phyloP scores from a whole-genome alignment of 2,888 invertebrate genomes.

The Priocnemis perturbator region DNA sequence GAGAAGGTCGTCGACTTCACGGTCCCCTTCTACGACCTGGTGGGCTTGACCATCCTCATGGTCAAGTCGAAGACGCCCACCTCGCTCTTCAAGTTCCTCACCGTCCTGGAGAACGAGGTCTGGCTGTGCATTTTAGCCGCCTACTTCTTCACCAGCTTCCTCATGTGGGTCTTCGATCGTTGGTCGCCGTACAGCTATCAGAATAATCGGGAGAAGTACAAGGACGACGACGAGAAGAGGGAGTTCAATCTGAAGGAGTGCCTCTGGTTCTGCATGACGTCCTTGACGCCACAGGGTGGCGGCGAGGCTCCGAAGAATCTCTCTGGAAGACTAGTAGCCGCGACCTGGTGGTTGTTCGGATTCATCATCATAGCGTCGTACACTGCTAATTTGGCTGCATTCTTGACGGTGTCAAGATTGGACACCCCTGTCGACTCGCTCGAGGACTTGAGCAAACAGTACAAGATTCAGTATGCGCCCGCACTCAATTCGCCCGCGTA shows the following conservation, averaged over 20 bases:
- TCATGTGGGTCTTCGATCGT: conserved; percentile 97
- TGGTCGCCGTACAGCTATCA: conserved; percentile 98
- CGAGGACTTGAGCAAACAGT: conserved; percentile 96
- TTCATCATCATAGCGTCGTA: conserved; percentile 99
- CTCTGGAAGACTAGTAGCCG: conserved; percentile 95
- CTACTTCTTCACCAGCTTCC: conserved; percentile 94
- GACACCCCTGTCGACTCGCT: conserved; percentile 95
- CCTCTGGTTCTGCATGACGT: conserved; percentile 99
- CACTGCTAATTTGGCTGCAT: conserved; percentile 98
- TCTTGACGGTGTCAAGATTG: conserved; percentile 93
- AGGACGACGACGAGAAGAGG: conserved; percentile 94
- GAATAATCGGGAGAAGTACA: conserved; percentile 94
- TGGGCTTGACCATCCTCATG: conserved; percentile 98
- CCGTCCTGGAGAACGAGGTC: conserved; percentile 95
- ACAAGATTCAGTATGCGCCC: conserved; percentile 97
- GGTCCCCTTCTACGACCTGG: conserved; percentile 98
- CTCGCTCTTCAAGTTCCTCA: conserved; percentile 96
- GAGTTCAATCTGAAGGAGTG: conserved; percentile 97
- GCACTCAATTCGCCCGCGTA: conserved; percentile 91
- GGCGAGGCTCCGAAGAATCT: conserved; percentile 98
- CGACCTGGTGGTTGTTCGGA: conserved; percentile 99
- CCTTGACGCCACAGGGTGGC: conserved; percentile 95
- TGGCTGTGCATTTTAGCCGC: conserved; percentile 97
- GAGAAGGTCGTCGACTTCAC: conserved; percentile 99
- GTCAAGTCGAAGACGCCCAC: conserved; percentile 91